Evolutionary conservation across 2,888 invertebrate species (phyloP), one percentile per base, ranked within the genome.

Genomic region (Yponomeuta malinellus): DNA sequence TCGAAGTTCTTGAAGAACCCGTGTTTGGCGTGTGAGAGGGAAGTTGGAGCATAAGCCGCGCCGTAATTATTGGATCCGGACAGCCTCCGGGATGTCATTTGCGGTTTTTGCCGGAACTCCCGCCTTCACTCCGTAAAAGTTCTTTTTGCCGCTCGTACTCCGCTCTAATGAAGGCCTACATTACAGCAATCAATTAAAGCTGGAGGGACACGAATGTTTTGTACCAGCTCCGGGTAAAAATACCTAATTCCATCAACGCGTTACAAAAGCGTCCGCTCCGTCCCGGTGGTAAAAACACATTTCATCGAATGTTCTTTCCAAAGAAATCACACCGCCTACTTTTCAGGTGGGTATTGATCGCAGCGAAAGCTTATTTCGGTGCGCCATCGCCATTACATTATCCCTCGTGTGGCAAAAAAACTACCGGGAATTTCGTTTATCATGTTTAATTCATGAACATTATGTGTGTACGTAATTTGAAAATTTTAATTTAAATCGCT

Each of bases 201-300:
- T 83, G 86, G 83, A 84, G 86, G 83, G 84, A 86, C 86, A 81
- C 88, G 87, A 89, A 89, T 89, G 89, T 87, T 89, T 88, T 86
- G 88, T 59, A 59, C 52, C 52, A 12, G 52, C 52, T 59, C 52
- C 12, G 15, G 52, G 15, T 88, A 88, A 89, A 89, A 78, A 81
- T 80, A 81, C 83, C 83, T 82, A 84, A 88, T 88, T 85, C 85
- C 81, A 88, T 88, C 85, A 85, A 81, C 83, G 84, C 81, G 5
- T 82, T 85, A 84, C 83, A 79, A 68, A 69, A 31, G 29, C 23
- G 31, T 10, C 52, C 48, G 31, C 29, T 68, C 68, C 31, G 52
- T 59, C 15, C 2, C 52, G 29, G 6, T 67, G 43, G 33, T 67
- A 12, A 67, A 67, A 67, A 67, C 31, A 67, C 67, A 67, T 67